Percentiles rank a stretch among this genome's conserved stretches.
Evolutionary conservation across 2,113 vertebrate genomes (phyloP).

Genomic region (Petaurus breviceps): DNA sequence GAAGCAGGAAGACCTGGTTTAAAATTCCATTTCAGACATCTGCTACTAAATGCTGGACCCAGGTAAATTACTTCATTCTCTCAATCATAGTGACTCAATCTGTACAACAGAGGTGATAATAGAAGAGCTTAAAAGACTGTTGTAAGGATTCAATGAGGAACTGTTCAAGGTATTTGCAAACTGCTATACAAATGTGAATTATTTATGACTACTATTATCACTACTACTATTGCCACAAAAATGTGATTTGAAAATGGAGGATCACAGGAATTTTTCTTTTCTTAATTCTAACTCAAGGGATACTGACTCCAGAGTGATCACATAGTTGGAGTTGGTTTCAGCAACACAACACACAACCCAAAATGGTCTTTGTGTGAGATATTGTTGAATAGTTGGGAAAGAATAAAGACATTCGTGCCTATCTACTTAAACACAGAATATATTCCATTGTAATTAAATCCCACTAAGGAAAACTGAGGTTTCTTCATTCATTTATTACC

Average conservation of each 20-base stretch:
- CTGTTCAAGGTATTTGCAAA: neutral
- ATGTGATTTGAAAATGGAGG: conserved; percentile 71
- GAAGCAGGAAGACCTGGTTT: neutral
- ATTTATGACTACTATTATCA: neutral
- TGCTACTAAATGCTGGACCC: neutral
- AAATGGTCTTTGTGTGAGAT: conserved; percentile 54
- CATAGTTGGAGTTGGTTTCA: conserved; percentile 65
- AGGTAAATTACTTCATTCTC: neutral
- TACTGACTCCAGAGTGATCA: conserved; percentile 60
- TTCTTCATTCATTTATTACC: conserved; percentile 78
- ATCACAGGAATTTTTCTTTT: conserved; percentile 66
- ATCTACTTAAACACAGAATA: conserved; percentile 76
- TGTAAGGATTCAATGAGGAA: neutral
- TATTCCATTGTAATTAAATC: conserved; percentile 79
- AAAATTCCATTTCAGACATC: neutral
- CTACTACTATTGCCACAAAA: conserved; percentile 51
- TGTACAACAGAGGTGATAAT: neutral
- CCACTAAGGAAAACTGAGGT: conserved; percentile 76
- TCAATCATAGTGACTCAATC: neutral
- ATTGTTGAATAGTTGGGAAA: conserved; percentile 53
- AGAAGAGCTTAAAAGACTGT: neutral
- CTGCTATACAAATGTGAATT: neutral
- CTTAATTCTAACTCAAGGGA: conserved; percentile 59
- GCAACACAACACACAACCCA: neutral
- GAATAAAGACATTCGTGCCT: conserved; percentile 70